These are phyloP conservation scores for Hemibagrus guttatus DNA, from an alignment of 2,797 vertebrate genomes.

Conservation along the genomic window DNA sequence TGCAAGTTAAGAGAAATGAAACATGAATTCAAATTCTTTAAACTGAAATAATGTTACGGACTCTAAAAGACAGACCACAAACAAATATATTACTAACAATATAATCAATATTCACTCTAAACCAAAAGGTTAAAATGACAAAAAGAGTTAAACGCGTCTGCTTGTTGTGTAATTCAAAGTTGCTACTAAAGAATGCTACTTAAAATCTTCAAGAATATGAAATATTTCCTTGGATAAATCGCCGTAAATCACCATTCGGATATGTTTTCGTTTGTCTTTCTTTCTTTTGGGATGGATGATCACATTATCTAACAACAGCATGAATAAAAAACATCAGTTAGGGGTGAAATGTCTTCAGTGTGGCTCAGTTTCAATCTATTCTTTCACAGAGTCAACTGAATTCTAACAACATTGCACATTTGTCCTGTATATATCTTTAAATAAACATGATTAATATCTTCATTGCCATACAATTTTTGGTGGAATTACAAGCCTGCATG, in stretches of 20 bases:
- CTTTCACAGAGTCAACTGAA: conserved; percentile 12
- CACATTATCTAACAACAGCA: conserved; percentile 1
- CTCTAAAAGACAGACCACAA: neutral
- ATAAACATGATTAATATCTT: conserved; percentile 21
- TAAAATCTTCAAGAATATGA: neutral
- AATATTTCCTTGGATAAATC: conserved; percentile 1
- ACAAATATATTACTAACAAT: neutral
- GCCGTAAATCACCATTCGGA: neutral
- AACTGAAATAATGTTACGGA: neutral
- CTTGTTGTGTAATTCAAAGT: neutral
- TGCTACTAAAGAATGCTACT: conserved; percentile 12
- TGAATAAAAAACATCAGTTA: neutral
- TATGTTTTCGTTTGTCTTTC: neutral
- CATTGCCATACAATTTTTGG: conserved; percentile 12
- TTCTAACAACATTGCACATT: conserved; percentile 44
- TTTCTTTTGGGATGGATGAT: neutral
- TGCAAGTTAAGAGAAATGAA: conserved; percentile 35
- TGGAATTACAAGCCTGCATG: conserved; percentile 30
- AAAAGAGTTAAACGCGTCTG: neutral
- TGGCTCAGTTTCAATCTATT: conserved; percentile 26
- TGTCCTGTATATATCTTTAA: conserved; percentile 33
- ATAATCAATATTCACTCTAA: neutral
- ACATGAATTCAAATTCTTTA: neutral
- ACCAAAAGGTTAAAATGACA: neutral
- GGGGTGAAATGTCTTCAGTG: neutral